Base-by-base conservation (phyloP, 2,888 invertebrate species). In the Diogma glabrata region DNA sequence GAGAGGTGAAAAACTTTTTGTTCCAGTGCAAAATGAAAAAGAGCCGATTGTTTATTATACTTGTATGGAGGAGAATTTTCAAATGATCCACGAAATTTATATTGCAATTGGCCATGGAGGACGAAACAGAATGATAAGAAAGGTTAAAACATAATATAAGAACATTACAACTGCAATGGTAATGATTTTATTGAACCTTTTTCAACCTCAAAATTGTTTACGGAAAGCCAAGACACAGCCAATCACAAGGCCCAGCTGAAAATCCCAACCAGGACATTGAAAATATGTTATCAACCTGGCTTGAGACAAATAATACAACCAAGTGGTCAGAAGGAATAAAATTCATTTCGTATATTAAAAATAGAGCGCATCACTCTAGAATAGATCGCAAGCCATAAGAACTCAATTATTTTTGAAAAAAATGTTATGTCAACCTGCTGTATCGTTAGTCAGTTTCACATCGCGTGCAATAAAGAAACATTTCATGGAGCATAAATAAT, bases 301-400 rank as follows among this genome's bases (percentile, higher is more conserved):
- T 70, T 61, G 33, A 40, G 12, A 36, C 20, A 26, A 48, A 52
- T 30, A 45, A 52, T 30, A 60, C 59, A 6, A 60, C 47, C 28
- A 63, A 64, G 52, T 71, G 69, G 70, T 63, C 61, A 12, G 61
- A 67, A 57, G 69, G 69, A 12, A 54, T 69, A 50, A 49, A 57
- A 30, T 69, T 67, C 57, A 58, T 69, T 19, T 67, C 69, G 55
- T 59, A 66, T 50, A 64, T 62, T 63, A 70, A 71, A 60, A 71
- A 70, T 54, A 56, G 58, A 57, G 62, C 63, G 17, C 55, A 58
- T 56, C 65, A 68, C 55, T 22, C 56, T 43, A 66, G 63, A 40
- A 69, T 69, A 46, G 62, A 60, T 24, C 56, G 58, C 51, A 59
- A 57, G 47, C 64, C 64, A 24, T 65, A 63, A 56, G 58, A 65